phyloP scores from a whole-genome alignment of 2,797 vertebrate genomes.

The Sebastiscus tertius region DNA sequence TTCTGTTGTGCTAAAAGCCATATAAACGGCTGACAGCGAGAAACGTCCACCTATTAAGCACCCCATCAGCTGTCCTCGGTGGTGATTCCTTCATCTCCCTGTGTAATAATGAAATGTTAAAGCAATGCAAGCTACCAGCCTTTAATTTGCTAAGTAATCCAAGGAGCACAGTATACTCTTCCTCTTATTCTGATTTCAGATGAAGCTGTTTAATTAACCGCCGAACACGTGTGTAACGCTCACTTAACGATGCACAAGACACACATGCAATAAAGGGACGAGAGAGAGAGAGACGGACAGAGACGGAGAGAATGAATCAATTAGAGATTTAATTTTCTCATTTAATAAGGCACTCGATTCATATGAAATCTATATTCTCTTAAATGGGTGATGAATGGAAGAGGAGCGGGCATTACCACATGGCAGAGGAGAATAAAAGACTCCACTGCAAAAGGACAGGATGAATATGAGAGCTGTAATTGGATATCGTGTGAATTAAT shows the following conservation, averaged over 20 bases:
- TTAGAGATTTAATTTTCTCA: slow-evolving; percentile 21
- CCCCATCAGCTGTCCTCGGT: neutral
- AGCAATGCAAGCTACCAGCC: slow-evolving; percentile 7
- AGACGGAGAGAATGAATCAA: slow-evolving; percentile 5
- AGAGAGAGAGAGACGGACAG: neutral
- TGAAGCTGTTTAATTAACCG: slow-evolving; percentile 18
- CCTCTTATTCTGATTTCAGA: slow-evolving; percentile 1
- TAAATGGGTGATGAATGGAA: slow-evolving; percentile 56
- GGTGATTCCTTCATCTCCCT: slow-evolving; percentile 10
- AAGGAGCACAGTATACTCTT: neutral
- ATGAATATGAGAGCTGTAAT: slow-evolving; percentile 51
- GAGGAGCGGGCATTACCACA: slow-evolving; percentile 11
- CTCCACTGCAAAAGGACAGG: slow-evolving; percentile 12
- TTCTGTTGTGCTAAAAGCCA: slow-evolving; percentile 49
- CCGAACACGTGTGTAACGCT: neutral
- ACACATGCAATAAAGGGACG: slow-evolving; percentile 6
- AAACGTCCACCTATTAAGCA: slow-evolving; percentile 26
- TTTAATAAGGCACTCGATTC: slow-evolving; percentile 45
- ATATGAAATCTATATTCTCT: slow-evolving; percentile 30
- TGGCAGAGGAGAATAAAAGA: slow-evolving; percentile 27
- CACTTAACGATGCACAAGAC: slow-evolving; percentile 21
- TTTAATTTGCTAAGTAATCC: slow-evolving; percentile 49
- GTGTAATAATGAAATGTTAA: slow-evolving; percentile 23
- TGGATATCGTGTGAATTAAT: slow-evolving; percentile 63
- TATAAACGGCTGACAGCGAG: slow-evolving; percentile 27